Percentiles rank a stretch among this genome's conserved stretches.
Conservation (phyloP, 2,113 vertebrate species). For the Ceuthmochares aereus region DNA sequence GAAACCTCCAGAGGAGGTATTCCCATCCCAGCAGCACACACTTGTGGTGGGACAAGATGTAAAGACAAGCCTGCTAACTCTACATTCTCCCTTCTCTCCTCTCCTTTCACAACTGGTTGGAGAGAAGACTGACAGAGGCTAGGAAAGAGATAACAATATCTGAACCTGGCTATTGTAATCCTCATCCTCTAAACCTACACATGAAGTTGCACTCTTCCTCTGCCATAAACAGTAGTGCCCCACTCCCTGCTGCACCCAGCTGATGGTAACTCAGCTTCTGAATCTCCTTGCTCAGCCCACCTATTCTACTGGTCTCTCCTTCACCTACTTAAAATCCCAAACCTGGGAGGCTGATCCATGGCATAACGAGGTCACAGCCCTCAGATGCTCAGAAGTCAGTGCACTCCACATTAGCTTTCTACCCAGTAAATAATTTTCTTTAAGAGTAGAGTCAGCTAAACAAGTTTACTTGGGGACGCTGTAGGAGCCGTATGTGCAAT, state of each 20-base stretch:
- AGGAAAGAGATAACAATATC: background rate
- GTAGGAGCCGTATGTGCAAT: background rate
- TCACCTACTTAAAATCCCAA: background rate
- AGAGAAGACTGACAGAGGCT: background rate
- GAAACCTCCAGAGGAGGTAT: background rate
- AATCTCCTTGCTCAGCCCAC: background rate
- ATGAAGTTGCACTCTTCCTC: background rate
- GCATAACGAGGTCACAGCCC: background rate
- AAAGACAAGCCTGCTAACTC: background rate
- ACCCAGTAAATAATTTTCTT: background rate
- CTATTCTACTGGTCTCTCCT: background rate
- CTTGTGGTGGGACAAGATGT: background rate
- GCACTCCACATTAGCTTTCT: background rate
- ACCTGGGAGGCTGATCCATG: background rate
- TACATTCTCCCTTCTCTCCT: background rate
- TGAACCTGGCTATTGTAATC: fast-evolving
- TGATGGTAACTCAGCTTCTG: fast-evolving
- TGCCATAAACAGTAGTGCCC: background rate
- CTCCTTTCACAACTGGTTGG: background rate
- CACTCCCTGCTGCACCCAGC: fast-evolving
- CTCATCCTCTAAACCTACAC: fast-evolving
- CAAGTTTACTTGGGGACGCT: background rate
- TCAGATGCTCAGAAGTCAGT: background rate
- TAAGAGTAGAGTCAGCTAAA: background rate
- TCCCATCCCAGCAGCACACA: background rate